These are phyloP conservation scores for Heterohyrax brucei DNA, from an alignment of 2,797 vertebrate species.

Conservation along the genomic window DNA sequence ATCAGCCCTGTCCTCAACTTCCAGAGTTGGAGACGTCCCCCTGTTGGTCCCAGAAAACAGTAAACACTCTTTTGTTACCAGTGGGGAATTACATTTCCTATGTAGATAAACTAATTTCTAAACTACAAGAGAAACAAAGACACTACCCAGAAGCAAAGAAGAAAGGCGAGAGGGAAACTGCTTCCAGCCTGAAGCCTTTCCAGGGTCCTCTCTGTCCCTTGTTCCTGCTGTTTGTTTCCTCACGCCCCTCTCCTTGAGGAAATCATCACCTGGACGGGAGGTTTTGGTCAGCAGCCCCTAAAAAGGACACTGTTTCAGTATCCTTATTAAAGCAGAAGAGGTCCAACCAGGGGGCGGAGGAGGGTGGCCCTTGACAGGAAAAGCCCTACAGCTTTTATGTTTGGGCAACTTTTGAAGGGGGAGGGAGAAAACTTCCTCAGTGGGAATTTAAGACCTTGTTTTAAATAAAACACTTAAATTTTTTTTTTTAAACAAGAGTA, in stretches of 20 bases:
- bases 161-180: background rate
- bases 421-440: background rate
- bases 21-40: constrained; percentile 68
- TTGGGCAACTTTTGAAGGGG: constrained; percentile 19
- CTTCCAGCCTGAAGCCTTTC: constrained; percentile 51
- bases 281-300: constrained; percentile 48
- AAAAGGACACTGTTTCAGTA: constrained; percentile 15
- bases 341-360: background rate
- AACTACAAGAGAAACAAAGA: constrained; percentile 76
- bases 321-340: constrained; percentile 53
- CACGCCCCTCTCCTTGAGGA: background rate
- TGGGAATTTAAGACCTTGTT: constrained; percentile 38
- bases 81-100: constrained; percentile 77
- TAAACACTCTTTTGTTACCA: constrained; percentile 70
- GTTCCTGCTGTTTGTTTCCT: background rate
- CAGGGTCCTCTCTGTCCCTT: background rate
- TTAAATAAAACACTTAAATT: background rate
- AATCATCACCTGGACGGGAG: background rate
- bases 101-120: constrained; percentile 75
- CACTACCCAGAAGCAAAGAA: background rate
- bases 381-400: constrained; percentile 15
- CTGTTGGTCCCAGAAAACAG: constrained; percentile 72
- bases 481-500: background rate
- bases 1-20: constrained; percentile 70
- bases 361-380: too few relatives aligned